phyloP scores from a whole-genome alignment of 2,888 invertebrate genomes.

The Dromius quadrimaculatus region DNA sequence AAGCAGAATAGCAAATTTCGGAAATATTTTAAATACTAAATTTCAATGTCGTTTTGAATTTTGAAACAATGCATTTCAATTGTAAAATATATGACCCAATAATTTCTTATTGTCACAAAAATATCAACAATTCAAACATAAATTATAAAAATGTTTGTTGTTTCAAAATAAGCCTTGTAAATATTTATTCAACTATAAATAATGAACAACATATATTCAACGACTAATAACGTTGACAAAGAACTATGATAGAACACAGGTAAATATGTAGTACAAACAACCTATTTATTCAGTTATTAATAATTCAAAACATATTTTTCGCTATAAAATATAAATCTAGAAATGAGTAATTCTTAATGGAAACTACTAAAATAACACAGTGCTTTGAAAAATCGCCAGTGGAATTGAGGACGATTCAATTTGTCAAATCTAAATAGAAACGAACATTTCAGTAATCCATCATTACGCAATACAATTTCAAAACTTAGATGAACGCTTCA shows the following conservation, averaged over 20 bases:
- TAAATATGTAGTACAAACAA: background rate
- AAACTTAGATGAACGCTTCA: conserved; percentile 7
- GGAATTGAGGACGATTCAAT: conserved; percentile 16
- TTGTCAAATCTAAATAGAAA: conserved; percentile 11
- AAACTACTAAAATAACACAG: conserved; percentile 14
- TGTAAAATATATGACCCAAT: too few relatives aligned
- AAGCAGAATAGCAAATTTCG: too few relatives aligned
- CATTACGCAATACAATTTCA: conserved; percentile 18
- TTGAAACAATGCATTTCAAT: too few relatives aligned
- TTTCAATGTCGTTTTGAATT: too few relatives aligned
- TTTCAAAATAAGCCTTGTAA: background rate
- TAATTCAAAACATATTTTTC: conserved; percentile 15
- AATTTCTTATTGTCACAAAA: too few relatives aligned
- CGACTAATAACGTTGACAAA: background rate
- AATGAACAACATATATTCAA: background rate
- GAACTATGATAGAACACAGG: background rate
- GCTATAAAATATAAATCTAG: conserved; percentile 11
- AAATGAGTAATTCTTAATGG: conserved; percentile 2
- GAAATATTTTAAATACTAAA: too few relatives aligned
- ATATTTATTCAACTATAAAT: background rate
- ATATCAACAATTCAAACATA: too few relatives aligned
- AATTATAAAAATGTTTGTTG: conserved; percentile 5
- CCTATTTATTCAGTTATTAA: conserved; percentile 1
- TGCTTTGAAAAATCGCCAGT: conserved; percentile 9
- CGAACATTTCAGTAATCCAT: conserved; percentile 11